Percentiles rank a stretch among this genome's conserved stretches.
Evolutionary conservation across 2,888 invertebrate genomes (phyloP).

Genomic region (Mystacides longicornis): DNA sequence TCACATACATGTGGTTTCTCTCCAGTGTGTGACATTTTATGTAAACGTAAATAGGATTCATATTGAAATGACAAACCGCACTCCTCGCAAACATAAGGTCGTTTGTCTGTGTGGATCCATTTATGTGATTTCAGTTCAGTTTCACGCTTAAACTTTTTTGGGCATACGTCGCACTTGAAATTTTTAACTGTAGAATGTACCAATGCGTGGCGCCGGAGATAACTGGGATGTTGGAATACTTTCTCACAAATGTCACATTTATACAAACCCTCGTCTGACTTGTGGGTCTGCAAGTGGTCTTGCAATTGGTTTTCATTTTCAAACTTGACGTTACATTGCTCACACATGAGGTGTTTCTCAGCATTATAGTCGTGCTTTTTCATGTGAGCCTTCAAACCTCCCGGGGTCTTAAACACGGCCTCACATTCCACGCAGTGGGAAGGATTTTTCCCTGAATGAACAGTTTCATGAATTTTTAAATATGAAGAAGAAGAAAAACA

Average conservation of each 20-base stretch:
- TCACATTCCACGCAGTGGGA: neutral
- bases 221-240: slow-evolving; percentile 8
- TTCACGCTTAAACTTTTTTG: slow-evolving; percentile 7
- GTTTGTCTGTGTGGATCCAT: slow-evolving; percentile 3
- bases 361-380: neutral
- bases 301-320: neutral
- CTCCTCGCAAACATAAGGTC: slow-evolving; percentile 12
- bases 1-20: slow-evolving; percentile 8
- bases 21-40: slow-evolving; percentile 9
- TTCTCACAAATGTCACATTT: slow-evolving; percentile 6
- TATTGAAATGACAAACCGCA: slow-evolving; percentile 10
- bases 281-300: neutral
- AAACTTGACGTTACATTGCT: neutral
- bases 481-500: neutral
- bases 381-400: neutral
- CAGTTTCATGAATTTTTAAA: neutral
- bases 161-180: slow-evolving; percentile 13
- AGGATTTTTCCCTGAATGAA: neutral
- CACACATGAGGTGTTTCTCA: neutral
- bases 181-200: slow-evolving; percentile 9
- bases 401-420: neutral
- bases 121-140: slow-evolving; percentile 9
- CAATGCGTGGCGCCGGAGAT: slow-evolving; percentile 10
- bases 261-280: neutral
- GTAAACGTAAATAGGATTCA: slow-evolving; percentile 6